Evolutionary conservation across 2,888 invertebrate genomes (phyloP).

Genomic region (Clusia tigrina): DNA sequence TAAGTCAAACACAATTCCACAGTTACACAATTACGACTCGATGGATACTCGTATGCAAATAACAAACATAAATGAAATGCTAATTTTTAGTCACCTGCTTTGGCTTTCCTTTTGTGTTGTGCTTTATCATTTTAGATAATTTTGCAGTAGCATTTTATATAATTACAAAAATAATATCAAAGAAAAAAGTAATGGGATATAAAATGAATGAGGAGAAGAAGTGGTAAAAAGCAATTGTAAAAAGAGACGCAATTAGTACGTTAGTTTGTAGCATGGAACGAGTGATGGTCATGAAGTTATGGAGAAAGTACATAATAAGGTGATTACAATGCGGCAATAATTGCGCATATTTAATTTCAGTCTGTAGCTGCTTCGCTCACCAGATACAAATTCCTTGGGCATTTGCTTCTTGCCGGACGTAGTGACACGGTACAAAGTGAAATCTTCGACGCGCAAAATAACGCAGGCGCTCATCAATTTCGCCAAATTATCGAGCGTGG

Average conservation of each 20-base stretch:
- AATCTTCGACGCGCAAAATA: constrained; percentile 89
- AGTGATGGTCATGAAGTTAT: background rate
- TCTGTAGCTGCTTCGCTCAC: constrained; percentile 65
- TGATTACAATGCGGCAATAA: background rate
- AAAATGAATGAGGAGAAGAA: background rate
- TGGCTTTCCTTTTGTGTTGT: constrained; percentile 69
- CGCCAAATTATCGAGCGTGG: constrained; percentile 76
- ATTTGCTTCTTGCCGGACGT: constrained; percentile 76
- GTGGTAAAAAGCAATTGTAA: background rate
- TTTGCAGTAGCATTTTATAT: background rate
- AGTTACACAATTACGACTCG: too few species aligned
- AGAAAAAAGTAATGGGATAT: background rate
- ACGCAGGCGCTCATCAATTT: constrained; percentile 93
- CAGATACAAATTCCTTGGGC: constrained; percentile 82
- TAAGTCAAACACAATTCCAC: too few species aligned
- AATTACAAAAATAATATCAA: background rate
- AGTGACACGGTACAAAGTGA: constrained; percentile 86
- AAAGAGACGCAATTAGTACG: background rate
- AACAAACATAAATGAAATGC: too few species aligned
- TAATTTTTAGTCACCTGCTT: constrained; percentile 64
- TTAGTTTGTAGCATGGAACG: background rate
- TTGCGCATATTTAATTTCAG: background rate
- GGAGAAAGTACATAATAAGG: background rate
- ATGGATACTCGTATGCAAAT: too few species aligned
- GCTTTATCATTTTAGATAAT: constrained; percentile 53